These are phyloP conservation scores for Aleiodes leptofemur DNA, from an alignment of 2,888 invertebrate species.

Conservation along the genomic window DNA sequence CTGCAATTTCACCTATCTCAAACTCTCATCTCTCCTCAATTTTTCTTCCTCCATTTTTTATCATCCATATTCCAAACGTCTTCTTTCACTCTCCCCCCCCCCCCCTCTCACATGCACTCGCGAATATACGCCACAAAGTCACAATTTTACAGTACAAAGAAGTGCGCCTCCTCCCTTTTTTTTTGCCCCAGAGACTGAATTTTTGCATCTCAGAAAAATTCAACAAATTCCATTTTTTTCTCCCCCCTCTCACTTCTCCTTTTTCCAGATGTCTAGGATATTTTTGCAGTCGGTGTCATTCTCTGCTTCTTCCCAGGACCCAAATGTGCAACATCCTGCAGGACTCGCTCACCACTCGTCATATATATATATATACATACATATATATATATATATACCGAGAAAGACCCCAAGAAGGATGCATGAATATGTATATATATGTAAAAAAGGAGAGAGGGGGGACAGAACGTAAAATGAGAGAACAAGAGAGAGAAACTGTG, in stretches of 20 bases:
- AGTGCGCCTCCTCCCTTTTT: slow-evolving; percentile 6
- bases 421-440: slow-evolving; percentile 65
- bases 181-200: slow-evolving; percentile 34
- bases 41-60: not conserved
- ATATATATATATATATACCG: not conserved
- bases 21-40: not conserved
- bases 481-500: slow-evolving; percentile 6
- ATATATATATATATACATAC: not conserved
- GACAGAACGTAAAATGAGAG: slow-evolving; percentile 22
- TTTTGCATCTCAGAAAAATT: slow-evolving; percentile 46
- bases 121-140: slow-evolving; percentile 36
- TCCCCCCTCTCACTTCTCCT: not conserved
- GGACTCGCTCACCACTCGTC: slow-evolving; percentile 33
- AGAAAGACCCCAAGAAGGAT: slow-evolving; percentile 16
- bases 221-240: slow-evolving; percentile 7
- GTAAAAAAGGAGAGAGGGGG: slow-evolving; percentile 9
- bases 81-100: slow-evolving; percentile 3
- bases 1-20: slow-evolving; percentile 39
- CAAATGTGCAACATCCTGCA: slow-evolving; percentile 39
- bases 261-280: not conserved
- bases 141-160: slow-evolving; percentile 49
- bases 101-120: slow-evolving; percentile 8
- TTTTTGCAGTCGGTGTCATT: slow-evolving; percentile 3
- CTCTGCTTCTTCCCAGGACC: slow-evolving; percentile 15
- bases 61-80: not conserved